Conservation (phyloP, 2,113 vertebrate species). For the Petroica traversi region DNA sequence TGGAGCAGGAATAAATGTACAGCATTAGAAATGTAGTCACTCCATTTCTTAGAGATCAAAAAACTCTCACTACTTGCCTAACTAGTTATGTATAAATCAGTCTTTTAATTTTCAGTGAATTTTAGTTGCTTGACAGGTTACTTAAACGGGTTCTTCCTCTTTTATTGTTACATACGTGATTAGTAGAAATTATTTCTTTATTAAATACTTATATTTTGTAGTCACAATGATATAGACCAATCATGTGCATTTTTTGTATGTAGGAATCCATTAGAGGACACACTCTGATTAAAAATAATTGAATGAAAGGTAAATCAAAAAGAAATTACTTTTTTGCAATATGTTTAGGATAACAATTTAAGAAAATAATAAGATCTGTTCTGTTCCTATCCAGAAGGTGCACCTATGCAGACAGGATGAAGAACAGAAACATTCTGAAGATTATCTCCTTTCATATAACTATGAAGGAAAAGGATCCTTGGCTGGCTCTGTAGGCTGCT, state of each 20-base stretch:
- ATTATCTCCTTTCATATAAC: conserved; percentile 81
- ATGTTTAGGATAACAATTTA: conserved; percentile 72
- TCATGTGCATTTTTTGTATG: conserved; percentile 82
- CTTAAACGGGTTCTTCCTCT: conserved; percentile 42
- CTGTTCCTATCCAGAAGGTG: conserved; percentile 73
- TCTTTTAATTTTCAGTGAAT: neutral
- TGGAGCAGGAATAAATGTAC: neutral
- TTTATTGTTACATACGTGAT: conserved; percentile 48
- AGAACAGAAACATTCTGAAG: conserved; percentile 80
- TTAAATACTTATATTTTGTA: conserved; percentile 70
- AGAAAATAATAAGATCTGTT: conserved; percentile 64
- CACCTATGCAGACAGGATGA: conserved; percentile 80
- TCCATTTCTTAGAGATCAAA: neutral
- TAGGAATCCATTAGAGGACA: conserved; percentile 84
- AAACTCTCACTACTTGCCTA: neutral
- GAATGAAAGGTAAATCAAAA: conserved; percentile 84
- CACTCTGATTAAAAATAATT: conserved; percentile 84
- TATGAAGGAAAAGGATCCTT: conserved; percentile 88
- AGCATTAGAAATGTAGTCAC: neutral
- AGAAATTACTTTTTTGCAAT: conserved; percentile 78
- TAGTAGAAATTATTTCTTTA: conserved; percentile 61
- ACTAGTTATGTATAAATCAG: neutral
- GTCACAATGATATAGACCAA: conserved; percentile 78
- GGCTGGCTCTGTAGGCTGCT: conserved; percentile 89
- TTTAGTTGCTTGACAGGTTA: conserved; percentile 25